Conservation (phyloP, 2,113 vertebrate species). For the Daphoenositta chrysoptera region DNA sequence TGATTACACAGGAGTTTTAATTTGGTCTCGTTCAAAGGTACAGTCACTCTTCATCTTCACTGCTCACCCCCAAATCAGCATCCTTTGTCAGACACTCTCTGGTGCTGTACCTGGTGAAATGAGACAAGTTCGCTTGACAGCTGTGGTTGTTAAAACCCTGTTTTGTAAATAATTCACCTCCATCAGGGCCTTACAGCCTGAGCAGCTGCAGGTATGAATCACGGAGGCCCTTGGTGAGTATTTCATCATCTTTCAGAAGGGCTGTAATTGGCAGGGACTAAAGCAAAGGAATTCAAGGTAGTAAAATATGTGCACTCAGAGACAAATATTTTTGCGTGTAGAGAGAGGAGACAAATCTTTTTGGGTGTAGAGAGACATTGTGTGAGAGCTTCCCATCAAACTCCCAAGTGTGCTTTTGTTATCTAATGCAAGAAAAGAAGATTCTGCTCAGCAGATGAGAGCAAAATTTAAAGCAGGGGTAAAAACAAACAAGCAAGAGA, state of each 20-base stretch:
- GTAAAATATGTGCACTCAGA: background rate
- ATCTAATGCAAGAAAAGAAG: background rate
- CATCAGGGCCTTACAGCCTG: background rate
- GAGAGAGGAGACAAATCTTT: background rate
- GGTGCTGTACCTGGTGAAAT: background rate
- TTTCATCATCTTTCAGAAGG: background rate
- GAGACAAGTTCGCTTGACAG: background rate
- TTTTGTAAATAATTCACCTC: background rate
- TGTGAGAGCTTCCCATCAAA: background rate
- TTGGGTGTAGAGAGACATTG: background rate
- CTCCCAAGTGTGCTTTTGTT: background rate
- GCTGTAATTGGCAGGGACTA: background rate
- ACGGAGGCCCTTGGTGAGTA: background rate
- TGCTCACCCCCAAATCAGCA: background rate
- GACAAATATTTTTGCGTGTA: background rate
- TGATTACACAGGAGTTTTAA: background rate
- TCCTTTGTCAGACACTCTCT: background rate
- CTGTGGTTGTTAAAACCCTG: background rate
- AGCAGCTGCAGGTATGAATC: background rate
- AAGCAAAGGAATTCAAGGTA: background rate
- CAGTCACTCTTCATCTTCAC: background rate
- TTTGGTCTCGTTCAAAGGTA: background rate
- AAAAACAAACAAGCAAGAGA: background rate
- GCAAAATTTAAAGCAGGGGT: background rate
- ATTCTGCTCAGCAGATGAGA: background rate